Evolutionary conservation across 1,140 invertebrate species (phyloP).

Genomic region (Trinorchestia longiramus): DNA sequence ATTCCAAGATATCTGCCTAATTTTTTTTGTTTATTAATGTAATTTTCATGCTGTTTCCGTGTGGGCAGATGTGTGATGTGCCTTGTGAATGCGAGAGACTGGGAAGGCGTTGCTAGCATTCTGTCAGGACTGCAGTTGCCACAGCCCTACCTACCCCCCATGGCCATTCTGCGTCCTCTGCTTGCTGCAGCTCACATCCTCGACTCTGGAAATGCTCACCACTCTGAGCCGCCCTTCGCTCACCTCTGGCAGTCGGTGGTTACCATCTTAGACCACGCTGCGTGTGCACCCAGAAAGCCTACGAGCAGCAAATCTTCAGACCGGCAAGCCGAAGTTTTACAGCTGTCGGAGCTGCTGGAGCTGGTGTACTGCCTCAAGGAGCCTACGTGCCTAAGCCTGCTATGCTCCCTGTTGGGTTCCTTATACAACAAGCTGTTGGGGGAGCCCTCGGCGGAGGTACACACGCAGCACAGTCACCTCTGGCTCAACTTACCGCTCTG

Average conservation of each 20-base stretch:
- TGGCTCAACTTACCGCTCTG: constrained; percentile 57
- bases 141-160: neutral
- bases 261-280: constrained; percentile 59
- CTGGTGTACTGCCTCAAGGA: constrained; percentile 61
- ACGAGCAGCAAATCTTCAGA: constrained; percentile 8
- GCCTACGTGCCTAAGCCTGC: constrained; percentile 63
- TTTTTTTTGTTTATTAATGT: neutral
- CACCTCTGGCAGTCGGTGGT: constrained; percentile 59
- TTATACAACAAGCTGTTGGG: constrained; percentile 60
- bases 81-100: constrained; percentile 63
- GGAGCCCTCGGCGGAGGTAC: constrained; percentile 61
- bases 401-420: constrained; percentile 64
- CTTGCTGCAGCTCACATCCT: constrained; percentile 36
- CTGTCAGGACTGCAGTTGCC: constrained; percentile 26
- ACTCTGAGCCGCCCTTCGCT: constrained; percentile 59
- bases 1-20: no score
- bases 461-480: constrained; percentile 62
- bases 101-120: constrained; percentile 53
- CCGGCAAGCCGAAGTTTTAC: constrained; percentile 59
- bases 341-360: constrained; percentile 60
- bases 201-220: constrained; percentile 35
- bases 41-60: neutral
- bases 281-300: constrained; percentile 9
- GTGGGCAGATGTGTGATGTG: constrained; percentile 61
- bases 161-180: constrained; percentile 28